Percentiles rank a stretch among this genome's conserved stretches.
Evolutionary conservation across 1,140 invertebrate species (phyloP).

Genomic region (Drosophila tsacasi): DNA sequence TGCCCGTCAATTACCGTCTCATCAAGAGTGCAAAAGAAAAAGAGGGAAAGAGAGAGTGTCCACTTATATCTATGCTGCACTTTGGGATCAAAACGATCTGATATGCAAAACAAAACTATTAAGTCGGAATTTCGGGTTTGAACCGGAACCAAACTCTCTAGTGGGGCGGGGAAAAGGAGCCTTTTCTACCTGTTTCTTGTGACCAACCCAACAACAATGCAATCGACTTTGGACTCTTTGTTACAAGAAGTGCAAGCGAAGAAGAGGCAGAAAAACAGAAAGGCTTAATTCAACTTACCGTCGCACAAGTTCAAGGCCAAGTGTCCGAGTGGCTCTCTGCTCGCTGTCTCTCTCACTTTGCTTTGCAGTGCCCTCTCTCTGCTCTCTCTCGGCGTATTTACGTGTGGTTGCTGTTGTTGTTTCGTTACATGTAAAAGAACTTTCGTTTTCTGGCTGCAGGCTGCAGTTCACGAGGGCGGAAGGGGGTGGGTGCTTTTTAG

Average conservation of each 20-base stretch:
- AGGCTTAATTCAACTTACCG: constrained; percentile 71
- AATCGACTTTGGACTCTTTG: constrained; percentile 10
- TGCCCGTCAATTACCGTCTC: constrained; percentile 30
- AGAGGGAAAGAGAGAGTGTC: constrained; percentile 16
- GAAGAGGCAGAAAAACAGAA: constrained; percentile 35
- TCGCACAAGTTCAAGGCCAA: constrained; percentile 80
- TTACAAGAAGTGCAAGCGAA: constrained; percentile 49
- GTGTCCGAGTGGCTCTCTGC: constrained; percentile 53
- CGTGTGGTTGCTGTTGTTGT: constrained; percentile 21
- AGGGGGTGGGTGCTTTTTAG: constrained; percentile 7
- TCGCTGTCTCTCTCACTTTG: constrained; percentile 19
- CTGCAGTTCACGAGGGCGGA: constrained; percentile 6
- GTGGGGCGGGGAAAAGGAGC: not conserved
- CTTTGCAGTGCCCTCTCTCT: constrained; percentile 39
- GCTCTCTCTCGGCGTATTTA: constrained; percentile 14
- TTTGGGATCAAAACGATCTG: constrained; percentile 39
- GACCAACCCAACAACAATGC: not conserved
- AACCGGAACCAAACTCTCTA: constrained; percentile 31
- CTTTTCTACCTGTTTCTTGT: not conserved
- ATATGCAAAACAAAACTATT: constrained; percentile 74
- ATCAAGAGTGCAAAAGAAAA: constrained; percentile 8
- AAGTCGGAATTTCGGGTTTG: constrained; percentile 63
- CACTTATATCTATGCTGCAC: constrained; percentile 71
- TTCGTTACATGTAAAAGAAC: constrained; percentile 73
- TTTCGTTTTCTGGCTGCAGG: constrained; percentile 72